Percentiles rank a stretch among this genome's conserved stretches.
Conservation (phyloP, 2,113 vertebrate species). For the Collichthys lucidus region DNA sequence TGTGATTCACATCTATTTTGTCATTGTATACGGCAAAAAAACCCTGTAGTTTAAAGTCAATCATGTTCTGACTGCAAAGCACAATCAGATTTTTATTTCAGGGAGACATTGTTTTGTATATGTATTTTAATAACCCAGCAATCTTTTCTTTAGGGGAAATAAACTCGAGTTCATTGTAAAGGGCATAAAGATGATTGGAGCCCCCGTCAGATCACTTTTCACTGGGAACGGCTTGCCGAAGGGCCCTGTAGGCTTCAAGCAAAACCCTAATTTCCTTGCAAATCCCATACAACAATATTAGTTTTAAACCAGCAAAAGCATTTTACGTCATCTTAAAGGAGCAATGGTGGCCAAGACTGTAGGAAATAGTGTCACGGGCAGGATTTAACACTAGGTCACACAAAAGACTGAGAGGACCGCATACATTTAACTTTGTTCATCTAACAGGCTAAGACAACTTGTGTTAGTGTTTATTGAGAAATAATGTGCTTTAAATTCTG, state of each 20-base stretch:
- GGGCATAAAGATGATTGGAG: slow-evolving; percentile 80
- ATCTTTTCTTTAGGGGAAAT: slow-evolving; percentile 15
- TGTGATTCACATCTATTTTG: slow-evolving; percentile 9
- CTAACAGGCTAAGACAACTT: not conserved
- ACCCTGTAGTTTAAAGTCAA: not conserved
- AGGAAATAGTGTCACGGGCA: slow-evolving; percentile 53
- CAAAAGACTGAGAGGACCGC: slow-evolving; percentile 15
- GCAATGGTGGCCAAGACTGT: slow-evolving; percentile 30
- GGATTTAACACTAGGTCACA: slow-evolving; percentile 36
- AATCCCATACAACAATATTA: slow-evolving; percentile 78
- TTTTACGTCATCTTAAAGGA: slow-evolving; percentile 66
- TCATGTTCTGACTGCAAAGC: not conserved
- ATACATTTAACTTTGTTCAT: slow-evolving; percentile 25
- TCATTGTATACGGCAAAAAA: not conserved
- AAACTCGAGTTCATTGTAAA: slow-evolving; percentile 20
- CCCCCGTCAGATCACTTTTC: slow-evolving; percentile 89
- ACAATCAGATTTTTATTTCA: not conserved
- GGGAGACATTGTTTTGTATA: not conserved
- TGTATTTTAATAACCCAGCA: not conserved
- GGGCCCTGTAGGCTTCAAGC: slow-evolving; percentile 58
- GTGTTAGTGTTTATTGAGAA: not conserved
- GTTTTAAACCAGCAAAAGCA: slow-evolving; percentile 71
- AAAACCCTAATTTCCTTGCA: slow-evolving; percentile 77
- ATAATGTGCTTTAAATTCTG: slow-evolving; percentile 1
- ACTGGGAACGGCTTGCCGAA: slow-evolving; percentile 79